These are phyloP conservation scores for Thalassoma bifasciatum DNA, from an alignment of 2,113 vertebrate species.

Conservation along the genomic window DNA sequence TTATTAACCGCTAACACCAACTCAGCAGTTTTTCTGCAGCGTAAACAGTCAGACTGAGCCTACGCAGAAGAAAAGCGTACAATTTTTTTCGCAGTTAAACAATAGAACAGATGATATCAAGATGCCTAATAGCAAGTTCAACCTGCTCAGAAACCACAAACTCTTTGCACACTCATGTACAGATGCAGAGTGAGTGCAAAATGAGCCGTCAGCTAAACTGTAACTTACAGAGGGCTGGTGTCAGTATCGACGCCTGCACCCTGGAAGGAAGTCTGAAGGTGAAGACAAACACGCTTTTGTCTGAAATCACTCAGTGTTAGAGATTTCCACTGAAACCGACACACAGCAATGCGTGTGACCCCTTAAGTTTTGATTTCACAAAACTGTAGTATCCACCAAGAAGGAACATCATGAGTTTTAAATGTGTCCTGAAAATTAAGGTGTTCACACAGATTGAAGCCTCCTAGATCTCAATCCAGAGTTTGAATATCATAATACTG, in stretches of 20 bases:
- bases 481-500: not conserved
- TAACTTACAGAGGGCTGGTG: not conserved
- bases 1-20: no score
- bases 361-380: no score
- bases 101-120: conserved; percentile 3
- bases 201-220: not conserved
- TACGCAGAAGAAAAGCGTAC: not conserved
- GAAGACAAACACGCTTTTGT: not conserved
- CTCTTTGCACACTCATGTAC: conserved; percentile 6
- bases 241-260: not conserved
- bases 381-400: not conserved
- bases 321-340: not conserved
- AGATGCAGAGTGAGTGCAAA: no score
- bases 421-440: not conserved
- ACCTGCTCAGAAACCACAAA: conserved; percentile 36
- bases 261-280: not conserved
- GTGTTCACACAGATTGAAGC: no score
- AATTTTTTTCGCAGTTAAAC: not conserved
- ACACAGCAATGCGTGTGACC: not conserved
- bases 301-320: conserved; percentile 27
- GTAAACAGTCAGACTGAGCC: not conserved
- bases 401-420: not conserved
- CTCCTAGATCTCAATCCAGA: not conserved
- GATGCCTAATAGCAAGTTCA: not conserved
- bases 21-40: not conserved